phyloP scores from a whole-genome alignment of 37 sponge, comb jelly and placozoan genomes.

The Halichondria panicea region DNA sequence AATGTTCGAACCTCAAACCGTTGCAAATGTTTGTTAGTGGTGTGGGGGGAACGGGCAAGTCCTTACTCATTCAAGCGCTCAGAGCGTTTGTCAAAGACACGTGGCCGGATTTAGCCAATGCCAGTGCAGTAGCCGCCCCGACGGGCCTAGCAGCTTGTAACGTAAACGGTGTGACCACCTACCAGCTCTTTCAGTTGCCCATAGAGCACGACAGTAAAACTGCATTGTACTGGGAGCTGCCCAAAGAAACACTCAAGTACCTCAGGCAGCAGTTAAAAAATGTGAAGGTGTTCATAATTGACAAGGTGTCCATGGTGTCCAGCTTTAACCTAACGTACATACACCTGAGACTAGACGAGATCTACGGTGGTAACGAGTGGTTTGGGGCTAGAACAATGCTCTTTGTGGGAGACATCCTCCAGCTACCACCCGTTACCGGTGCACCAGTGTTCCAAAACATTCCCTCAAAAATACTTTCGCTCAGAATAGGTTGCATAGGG shows the following conservation, averaged over 20 bases:
- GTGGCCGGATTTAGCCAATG: constrained; percentile 28
- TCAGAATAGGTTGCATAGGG: constrained; percentile 25
- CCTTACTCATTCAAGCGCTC: no score
- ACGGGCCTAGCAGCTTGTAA: no score
- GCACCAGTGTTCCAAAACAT: constrained; percentile 32
- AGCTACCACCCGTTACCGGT: constrained; percentile 54
- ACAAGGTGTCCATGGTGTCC: constrained; percentile 71
- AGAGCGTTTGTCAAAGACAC: constrained; percentile 41
- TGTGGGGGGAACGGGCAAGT: no score
- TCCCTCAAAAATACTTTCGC: constrained; percentile 12
- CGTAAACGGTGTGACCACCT: no score
- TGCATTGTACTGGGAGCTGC: constrained; percentile 56
- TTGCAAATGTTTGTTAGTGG: no score
- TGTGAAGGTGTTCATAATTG: constrained; percentile 60
- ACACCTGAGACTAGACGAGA: no score
- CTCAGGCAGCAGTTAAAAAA: constrained; percentile 30
- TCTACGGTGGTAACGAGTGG: constrained; percentile 26
- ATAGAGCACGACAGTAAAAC: constrained; percentile 51
- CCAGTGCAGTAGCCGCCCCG: no score
- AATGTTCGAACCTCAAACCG: no score
- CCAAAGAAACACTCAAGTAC: constrained; percentile 33
- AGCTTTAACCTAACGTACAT: no score
- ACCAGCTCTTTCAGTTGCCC: no score
- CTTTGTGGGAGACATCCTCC: constrained; percentile 62
- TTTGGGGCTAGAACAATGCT: constrained; percentile 43